Conservation (phyloP, 2,113 vertebrate species). For the Nothobranchius furzeri region DNA sequence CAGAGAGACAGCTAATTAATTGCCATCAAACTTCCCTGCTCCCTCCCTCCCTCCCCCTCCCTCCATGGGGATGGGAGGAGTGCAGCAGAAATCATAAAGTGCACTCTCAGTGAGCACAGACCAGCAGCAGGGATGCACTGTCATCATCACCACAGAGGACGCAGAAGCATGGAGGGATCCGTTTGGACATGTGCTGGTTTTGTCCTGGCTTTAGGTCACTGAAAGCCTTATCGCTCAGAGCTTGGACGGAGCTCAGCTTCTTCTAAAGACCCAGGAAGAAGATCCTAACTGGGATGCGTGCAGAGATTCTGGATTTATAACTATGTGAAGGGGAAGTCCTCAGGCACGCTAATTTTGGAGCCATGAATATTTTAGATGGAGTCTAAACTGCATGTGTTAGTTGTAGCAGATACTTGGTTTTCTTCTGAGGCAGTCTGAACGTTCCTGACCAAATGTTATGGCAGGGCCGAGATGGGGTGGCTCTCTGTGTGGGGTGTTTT, state of each 20-base stretch:
- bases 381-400: slow-evolving; percentile 18
- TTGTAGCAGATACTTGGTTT: slow-evolving; percentile 10
- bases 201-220: slow-evolving; percentile 28
- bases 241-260: slow-evolving; percentile 17
- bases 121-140: slow-evolving; percentile 47
- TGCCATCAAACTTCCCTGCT: slow-evolving; percentile 70
- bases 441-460: slow-evolving; percentile 29
- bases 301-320: slow-evolving; percentile 28
- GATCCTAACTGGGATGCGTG: slow-evolving; percentile 32
- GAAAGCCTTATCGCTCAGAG: slow-evolving; percentile 10
- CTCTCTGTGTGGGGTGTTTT: slow-evolving; percentile 5
- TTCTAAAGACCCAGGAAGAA: slow-evolving; percentile 30
- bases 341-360: slow-evolving; percentile 3
- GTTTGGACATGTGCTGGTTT: slow-evolving; percentile 19
- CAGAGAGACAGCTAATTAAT: slow-evolving; percentile 74
- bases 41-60: slow-evolving; percentile 44
- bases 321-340: slow-evolving; percentile 5
- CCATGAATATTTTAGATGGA: slow-evolving; percentile 13
- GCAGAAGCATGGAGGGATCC: slow-evolving; percentile 20
- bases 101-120: slow-evolving; percentile 61
- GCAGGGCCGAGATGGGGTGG: slow-evolving; percentile 18
- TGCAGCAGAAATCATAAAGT: slow-evolving; percentile 66
- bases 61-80: slow-evolving; percentile 57
- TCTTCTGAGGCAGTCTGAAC: slow-evolving; percentile 2
- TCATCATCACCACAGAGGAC: slow-evolving; percentile 34